Conservation (phyloP, 2,113 vertebrate genomes). For the Donacobius atricapilla region DNA sequence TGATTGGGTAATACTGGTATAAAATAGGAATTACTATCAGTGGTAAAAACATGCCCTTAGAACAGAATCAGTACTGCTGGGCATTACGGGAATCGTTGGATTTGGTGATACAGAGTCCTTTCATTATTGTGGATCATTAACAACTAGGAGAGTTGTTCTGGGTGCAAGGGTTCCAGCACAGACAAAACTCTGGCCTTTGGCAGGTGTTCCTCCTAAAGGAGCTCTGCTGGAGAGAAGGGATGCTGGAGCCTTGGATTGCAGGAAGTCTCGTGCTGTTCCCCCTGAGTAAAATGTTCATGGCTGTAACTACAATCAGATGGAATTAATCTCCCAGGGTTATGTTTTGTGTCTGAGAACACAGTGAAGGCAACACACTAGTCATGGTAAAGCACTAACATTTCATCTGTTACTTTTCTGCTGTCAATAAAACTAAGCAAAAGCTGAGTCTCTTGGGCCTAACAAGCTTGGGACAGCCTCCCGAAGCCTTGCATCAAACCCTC, state of each 20-base stretch:
- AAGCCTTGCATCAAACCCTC: not conserved
- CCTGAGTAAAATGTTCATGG: not conserved
- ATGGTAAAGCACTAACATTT: not conserved
- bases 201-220: not conserved
- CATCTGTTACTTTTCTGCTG: not conserved
- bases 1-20: not conserved
- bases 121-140: not conserved
- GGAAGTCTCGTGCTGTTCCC: not conserved
- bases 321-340: not conserved
- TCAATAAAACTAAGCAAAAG: not conserved
- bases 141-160: not conserved
- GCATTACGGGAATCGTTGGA: not conserved
- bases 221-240: not conserved
- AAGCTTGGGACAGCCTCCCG: not conserved
- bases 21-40: not conserved
- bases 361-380: not conserved
- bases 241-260: not conserved
- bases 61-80: not conserved
- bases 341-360: not conserved
- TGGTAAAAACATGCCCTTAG: not conserved
- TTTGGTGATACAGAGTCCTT: not conserved
- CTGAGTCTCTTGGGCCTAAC: not conserved
- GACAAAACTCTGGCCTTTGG: not conserved
- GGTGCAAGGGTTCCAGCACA: fast-evolving
- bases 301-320: not conserved